These are phyloP conservation scores for Philereme transversata DNA, from an alignment of 2,888 invertebrate genomes.

Conservation along the genomic window DNA sequence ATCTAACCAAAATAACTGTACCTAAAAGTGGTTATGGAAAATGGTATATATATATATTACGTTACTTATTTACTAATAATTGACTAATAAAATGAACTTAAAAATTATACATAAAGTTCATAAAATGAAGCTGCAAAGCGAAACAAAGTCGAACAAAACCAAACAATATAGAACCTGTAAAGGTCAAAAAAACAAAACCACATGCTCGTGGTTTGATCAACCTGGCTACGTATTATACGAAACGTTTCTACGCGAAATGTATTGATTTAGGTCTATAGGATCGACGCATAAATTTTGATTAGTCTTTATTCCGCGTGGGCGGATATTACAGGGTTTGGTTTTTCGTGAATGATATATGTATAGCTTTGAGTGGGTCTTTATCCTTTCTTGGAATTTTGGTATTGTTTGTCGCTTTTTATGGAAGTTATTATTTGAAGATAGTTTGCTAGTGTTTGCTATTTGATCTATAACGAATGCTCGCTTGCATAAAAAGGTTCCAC, in stretches of 20 bases:
- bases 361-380: background rate
- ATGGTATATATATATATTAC: no score
- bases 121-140: no score
- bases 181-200: conserved; percentile 15
- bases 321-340: conserved; percentile 8
- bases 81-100: no score
- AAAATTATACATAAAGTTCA: no score
- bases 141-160: conserved; percentile 12
- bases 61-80: no score
- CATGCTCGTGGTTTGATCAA: conserved; percentile 9
- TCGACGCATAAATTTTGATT: conserved; percentile 32
- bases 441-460: no score
- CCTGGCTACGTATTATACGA: background rate
- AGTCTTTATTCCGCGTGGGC: conserved; percentile 9
- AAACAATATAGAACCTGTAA: conserved; percentile 5
- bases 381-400: background rate
- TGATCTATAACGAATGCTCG: no score
- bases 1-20: no score
- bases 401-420: background rate
- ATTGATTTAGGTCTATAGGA: conserved; percentile 33
- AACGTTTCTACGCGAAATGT: conserved; percentile 8
- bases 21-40: no score
- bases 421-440: no score
- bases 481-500: no score
- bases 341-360: conserved; percentile 7